phyloP scores from a whole-genome alignment of 2,888 invertebrate genomes.

The Syritta pipiens region DNA sequence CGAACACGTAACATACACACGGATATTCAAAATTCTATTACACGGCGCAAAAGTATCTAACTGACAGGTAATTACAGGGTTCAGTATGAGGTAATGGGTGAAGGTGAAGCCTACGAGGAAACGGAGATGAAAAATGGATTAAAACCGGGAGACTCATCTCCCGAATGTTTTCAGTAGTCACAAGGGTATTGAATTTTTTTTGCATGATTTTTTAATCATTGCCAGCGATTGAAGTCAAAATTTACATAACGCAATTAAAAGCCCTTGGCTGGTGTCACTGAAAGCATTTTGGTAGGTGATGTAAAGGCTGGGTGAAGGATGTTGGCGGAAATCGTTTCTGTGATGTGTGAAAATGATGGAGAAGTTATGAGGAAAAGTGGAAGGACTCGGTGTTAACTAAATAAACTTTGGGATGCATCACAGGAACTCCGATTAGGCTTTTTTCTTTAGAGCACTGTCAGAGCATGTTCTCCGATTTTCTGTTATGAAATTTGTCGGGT shows the following conservation, averaged over 20 bases:
- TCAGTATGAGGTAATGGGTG: constrained; percentile 10
- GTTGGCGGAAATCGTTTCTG: too few species aligned
- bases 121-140: constrained; percentile 28
- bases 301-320: too few species aligned
- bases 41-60: constrained; percentile 36
- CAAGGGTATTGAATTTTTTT: not conserved
- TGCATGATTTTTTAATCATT: not conserved
- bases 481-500: too few species aligned
- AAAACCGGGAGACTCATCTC: not conserved
- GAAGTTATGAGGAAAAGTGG: too few species aligned
- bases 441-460: too few species aligned
- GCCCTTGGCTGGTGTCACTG: too few species aligned
- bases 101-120: constrained; percentile 12
- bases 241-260: not conserved
- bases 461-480: too few species aligned
- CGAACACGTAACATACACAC: not conserved
- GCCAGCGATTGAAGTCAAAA: not conserved
- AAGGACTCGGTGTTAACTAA: too few species aligned
- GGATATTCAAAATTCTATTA: constrained; percentile 44
- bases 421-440: too few species aligned
- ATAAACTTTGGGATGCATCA: too few species aligned
- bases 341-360: too few species aligned
- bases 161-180: not conserved
- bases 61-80: constrained; percentile 41
- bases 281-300: not conserved